Percentiles rank a stretch among this genome's conserved stretches.
phyloP scores from a whole-genome alignment of 1,140 invertebrate genomes.

The Drosophila nebulosa region DNA sequence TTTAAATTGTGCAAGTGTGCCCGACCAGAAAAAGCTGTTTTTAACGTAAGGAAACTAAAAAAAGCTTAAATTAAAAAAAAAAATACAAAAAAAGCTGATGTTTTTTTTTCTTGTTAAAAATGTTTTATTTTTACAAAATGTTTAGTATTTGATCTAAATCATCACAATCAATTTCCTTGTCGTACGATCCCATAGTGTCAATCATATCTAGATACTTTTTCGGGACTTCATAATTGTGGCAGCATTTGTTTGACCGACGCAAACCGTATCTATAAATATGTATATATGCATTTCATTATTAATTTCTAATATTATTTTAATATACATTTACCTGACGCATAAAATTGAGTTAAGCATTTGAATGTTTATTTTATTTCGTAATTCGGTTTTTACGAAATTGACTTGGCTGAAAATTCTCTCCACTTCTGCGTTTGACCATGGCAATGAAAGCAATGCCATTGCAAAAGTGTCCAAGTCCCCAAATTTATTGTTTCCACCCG shows the following conservation, averaged over 20 bases:
- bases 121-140: no score
- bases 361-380: neutral
- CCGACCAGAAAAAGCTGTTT: no score
- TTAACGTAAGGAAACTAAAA: no score
- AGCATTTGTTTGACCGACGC: slow-evolving; percentile 89
- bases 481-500: neutral
- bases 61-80: no score
- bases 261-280: no score
- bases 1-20: no score
- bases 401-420: neutral
- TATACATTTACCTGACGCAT: slow-evolving; percentile 3
- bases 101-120: no score
- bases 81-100: no score
- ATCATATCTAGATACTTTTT: no score
- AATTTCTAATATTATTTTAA: neutral
- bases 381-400: neutral
- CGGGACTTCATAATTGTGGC: slow-evolving; percentile 92
- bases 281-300: neutral
- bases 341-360: neutral
- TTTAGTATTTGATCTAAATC: no score
- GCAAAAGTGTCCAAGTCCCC: neutral
- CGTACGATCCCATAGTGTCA: no score
- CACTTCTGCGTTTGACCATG: neutral
- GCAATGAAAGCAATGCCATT: neutral
- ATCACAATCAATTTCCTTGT: no score